Percentiles rank a stretch among this genome's conserved stretches.
These are phyloP conservation scores for Coregonus sp. DNA, from an alignment of 2,797 vertebrate species.

Conservation along the genomic window DNA sequence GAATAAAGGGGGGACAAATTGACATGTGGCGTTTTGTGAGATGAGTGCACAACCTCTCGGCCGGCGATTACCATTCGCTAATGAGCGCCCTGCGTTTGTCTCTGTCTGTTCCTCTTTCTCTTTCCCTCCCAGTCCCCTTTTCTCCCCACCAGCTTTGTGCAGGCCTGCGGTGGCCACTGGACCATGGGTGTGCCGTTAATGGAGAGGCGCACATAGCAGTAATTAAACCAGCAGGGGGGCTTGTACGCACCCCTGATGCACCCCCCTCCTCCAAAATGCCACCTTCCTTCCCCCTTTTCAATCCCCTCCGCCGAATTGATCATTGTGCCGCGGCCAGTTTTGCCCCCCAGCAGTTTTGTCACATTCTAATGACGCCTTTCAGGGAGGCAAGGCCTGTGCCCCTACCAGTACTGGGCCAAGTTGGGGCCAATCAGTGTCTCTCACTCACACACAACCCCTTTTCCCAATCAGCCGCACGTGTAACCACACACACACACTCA, in stretches of 20 bases:
- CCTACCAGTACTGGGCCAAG: constrained; percentile 59
- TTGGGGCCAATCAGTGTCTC: constrained; percentile 65
- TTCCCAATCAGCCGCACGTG: constrained; percentile 50
- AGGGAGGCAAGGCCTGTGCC: constrained; percentile 61
- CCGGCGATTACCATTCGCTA: constrained; percentile 82
- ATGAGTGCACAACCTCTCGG: constrained; percentile 73
- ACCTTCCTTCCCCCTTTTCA: constrained; percentile 65
- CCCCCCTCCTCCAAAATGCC: constrained; percentile 52
- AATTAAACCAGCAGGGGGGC: constrained; percentile 84
- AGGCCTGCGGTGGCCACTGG: constrained; percentile 55
- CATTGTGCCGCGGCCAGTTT: constrained; percentile 76
- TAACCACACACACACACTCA: constrained; percentile 34
- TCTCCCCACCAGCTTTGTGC: constrained; percentile 68
- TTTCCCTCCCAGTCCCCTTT: constrained; percentile 15
- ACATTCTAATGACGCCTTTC: constrained; percentile 79
- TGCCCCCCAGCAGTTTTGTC: constrained; percentile 83
- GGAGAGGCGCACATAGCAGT: constrained; percentile 78
- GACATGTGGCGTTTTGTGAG: constrained; percentile 82
- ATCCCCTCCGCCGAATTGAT: constrained; percentile 74
- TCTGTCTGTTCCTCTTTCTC: constrained; percentile 28
- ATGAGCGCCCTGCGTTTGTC: constrained; percentile 68
- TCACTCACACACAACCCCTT: constrained; percentile 48
- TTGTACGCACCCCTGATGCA: constrained; percentile 49
- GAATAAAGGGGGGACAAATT: constrained; percentile 73
- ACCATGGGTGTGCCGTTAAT: constrained; percentile 76